Conservation (phyloP, 1,140 invertebrate genomes). For the Cotesia vestalis region DNA sequence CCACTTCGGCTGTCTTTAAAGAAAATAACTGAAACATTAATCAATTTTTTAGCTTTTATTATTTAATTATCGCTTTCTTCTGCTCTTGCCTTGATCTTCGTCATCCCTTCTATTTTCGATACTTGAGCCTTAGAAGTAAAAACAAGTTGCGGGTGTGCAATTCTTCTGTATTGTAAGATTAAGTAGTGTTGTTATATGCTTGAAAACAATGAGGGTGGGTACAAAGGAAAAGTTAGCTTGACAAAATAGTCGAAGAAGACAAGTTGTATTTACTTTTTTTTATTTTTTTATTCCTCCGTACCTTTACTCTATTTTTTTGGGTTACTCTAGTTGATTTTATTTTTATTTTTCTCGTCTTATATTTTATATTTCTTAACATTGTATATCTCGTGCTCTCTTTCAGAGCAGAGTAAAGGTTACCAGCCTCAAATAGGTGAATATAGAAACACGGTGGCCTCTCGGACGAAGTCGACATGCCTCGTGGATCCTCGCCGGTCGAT, state of each 20-base stretch:
- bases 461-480: conserved; percentile 58
- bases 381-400: conserved; percentile 38
- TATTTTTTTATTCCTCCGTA: not conserved
- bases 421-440: conserved; percentile 26
- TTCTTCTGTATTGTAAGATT: conserved; percentile 11
- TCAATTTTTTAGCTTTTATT: not conserved
- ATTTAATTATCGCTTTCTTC: not conserved
- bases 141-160: too few species aligned
- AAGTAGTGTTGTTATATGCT: conserved; percentile 24
- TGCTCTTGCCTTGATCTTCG: not conserved
- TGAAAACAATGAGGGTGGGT: not conserved
- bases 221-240: conserved; percentile 23
- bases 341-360: conserved; percentile 1
- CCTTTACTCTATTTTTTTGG: not conserved
- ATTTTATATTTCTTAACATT: conserved; percentile 21
- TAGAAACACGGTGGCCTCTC: conserved; percentile 38
- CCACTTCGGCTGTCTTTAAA: not conserved
- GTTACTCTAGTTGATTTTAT: too few species aligned
- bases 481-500: conserved; percentile 65
- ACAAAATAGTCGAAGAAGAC: not conserved
- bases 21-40: conserved; percentile 3
- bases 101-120: not conserved
- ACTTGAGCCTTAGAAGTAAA: too few species aligned
- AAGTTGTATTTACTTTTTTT: not conserved
- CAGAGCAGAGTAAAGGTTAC: conserved; percentile 38